These are phyloP conservation scores for Maconellicoccus hirsutus DNA, from an alignment of 1,140 invertebrate species.

Conservation along the genomic window DNA sequence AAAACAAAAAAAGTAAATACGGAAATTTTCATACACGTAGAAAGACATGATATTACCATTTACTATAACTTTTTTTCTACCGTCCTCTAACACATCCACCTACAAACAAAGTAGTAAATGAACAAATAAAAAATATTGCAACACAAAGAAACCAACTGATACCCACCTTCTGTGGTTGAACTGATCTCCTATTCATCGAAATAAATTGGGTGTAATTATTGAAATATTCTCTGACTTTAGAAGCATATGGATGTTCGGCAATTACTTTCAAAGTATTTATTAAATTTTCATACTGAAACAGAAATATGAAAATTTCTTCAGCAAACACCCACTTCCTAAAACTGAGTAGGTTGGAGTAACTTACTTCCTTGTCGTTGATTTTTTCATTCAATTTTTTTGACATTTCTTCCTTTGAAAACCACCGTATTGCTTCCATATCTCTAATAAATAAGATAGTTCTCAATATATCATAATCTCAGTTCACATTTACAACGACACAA, in stretches of 20 bases:
- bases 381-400: slow-evolving; percentile 56
- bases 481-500: no score
- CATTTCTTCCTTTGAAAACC: slow-evolving; percentile 56
- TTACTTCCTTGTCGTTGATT: slow-evolving; percentile 50
- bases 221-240: slow-evolving; percentile 24
- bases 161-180: no score
- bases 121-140: background rate
- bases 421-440: slow-evolving; percentile 37
- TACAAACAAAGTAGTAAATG: slow-evolving; percentile 7
- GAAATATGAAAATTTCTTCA: no score
- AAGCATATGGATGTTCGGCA: slow-evolving; percentile 50
- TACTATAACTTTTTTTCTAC: background rate
- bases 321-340: no score
- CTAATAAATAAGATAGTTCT: slow-evolving; percentile 26
- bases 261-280: background rate
- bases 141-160: no score
- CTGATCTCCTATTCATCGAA: no score
- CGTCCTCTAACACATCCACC: background rate
- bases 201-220: no score
- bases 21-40: background rate
- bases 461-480: no score
- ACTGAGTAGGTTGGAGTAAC: no score
- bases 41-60: background rate
- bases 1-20: background rate
- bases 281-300: slow-evolving; percentile 3